Conservation (phyloP, 92 coral and sea anemone species). For the Paragorgia papillata region DNA sequence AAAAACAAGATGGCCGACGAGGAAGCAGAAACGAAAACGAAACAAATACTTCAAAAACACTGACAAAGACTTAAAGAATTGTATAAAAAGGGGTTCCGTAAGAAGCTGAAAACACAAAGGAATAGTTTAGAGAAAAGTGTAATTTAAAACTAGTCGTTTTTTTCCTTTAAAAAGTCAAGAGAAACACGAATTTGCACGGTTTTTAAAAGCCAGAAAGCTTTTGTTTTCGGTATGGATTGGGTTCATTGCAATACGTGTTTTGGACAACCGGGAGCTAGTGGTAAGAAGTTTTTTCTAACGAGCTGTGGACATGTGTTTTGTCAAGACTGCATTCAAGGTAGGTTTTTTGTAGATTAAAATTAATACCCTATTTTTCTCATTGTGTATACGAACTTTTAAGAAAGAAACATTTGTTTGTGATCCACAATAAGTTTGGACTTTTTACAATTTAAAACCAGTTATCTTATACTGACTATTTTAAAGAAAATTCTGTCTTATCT, state of each 20-base stretch:
- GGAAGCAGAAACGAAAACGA: background rate
- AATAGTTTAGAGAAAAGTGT: background rate
- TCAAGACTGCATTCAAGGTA: constrained; percentile 87
- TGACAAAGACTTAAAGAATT: background rate
- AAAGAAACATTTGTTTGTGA: too few relatives aligned
- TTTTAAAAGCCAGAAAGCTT: background rate
- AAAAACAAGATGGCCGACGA: constrained; percentile 34
- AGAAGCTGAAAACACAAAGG: background rate
- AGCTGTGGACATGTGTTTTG: constrained; percentile 98
- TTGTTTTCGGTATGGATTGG: constrained; percentile 74
- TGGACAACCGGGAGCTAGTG: constrained; percentile 73
- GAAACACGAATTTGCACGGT: background rate
- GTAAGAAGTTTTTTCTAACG: constrained; percentile 79
- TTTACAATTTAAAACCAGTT: too few relatives aligned
- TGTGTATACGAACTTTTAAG: too few relatives aligned
- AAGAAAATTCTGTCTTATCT: background rate
- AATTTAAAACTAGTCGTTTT: too few relatives aligned
- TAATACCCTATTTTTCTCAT: background rate
- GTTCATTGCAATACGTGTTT: constrained; percentile 93
- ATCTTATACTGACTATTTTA: too few relatives aligned
- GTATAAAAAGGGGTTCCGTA: too few relatives aligned
- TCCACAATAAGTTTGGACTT: too few relatives aligned
- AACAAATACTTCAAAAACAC: constrained; percentile 3
- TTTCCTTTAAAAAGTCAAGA: too few relatives aligned
- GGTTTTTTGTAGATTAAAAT: background rate